Base-by-base conservation (phyloP, 1,140 invertebrate genomes). In the Carcinoscorpius rotundicauda region DNA sequence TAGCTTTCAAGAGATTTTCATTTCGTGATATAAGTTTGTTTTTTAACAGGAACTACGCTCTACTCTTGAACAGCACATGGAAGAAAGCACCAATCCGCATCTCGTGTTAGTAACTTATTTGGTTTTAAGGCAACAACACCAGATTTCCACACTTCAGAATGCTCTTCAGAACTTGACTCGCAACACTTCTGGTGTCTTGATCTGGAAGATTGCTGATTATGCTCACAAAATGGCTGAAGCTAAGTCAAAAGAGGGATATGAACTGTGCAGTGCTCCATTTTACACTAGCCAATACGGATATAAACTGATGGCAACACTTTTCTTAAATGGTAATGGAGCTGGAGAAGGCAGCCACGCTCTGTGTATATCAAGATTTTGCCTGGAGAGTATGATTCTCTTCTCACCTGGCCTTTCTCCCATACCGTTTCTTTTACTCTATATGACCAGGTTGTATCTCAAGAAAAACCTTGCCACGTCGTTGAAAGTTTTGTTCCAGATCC, bases 231-330 rank as follows among this genome's bases (percentile, higher is more conserved):
- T 93, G 82, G 79, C 84, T 0, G 92, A 95, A 73, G 89, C 91
- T 6, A 87, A 88, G 72, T 84, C 84, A 74, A 93, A 93, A 78
- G 90, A 91, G 70, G 89, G 89, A 57, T 85, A 93, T 74, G 92
- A 96, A 79, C 82, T 97, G 57, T 81, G 93, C 51, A 93, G 91
- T 66, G 86, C 89, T 63, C 88, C 92, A 3, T 97, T 97, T 75
- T 93, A 93, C 75, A 94, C 93, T 76, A 91, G 88, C 79, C 90
- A 93, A 78, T 93, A 94, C 77, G 94, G 93, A 69, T 97, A 97
- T 78, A 95, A 94, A 76, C 82, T 97, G 71, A 79, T 93, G 83
- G 92, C 91, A 29, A 94, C 92, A 3, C 82, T 94, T 61, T 96
- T 95, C 78, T 82, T 94, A 53, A 95, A 95, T 76, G 94, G 94